A percentile compares a stretch with the other conserved stretches of the same genome.
These are phyloP conservation scores for Aulostomus chinensis DNA, from an alignment of 2,797 vertebrate genomes.

Conservation along the genomic window DNA sequence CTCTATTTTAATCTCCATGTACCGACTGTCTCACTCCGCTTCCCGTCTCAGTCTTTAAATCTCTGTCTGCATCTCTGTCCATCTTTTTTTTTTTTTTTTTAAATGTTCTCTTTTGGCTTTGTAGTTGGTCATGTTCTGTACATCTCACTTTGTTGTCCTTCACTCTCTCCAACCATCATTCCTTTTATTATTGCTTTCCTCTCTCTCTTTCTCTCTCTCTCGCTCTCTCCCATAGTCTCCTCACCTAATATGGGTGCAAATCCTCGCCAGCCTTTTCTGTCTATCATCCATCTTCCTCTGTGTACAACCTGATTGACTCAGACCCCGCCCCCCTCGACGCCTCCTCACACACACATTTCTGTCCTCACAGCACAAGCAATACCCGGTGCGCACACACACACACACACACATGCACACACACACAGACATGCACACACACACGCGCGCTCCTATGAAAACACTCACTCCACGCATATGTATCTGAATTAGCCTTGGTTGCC, in stretches of 20 bases:
- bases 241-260: conserved; percentile 41
- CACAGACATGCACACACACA: conserved; percentile 8
- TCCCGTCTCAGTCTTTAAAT: conserved; percentile 35
- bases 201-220: neutral
- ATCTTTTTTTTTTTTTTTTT: conserved; percentile 12
- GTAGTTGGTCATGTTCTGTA: neutral
- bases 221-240: conserved; percentile 7
- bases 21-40: conserved; percentile 35
- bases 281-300: conserved; percentile 38
- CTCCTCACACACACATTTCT: conserved; percentile 4
- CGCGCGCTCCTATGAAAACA: conserved; percentile 12
- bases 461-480: conserved; percentile 44
- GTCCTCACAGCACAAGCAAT: too few relatives aligned
- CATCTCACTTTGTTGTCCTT: conserved; percentile 3
- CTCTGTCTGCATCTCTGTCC: conserved; percentile 4
- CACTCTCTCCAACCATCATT: conserved; percentile 6
- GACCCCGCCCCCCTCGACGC: conserved; percentile 2
- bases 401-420: conserved; percentile 14
- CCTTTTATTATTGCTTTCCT: neutral
- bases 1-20: conserved; percentile 61
- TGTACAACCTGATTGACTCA: conserved; percentile 41
- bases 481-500: conserved; percentile 64
- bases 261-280: conserved; percentile 37
- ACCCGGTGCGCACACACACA: neutral
- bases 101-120: neutral